A percentile compares a stretch with the other conserved stretches of the same genome.
Evolutionary conservation across 2,113 vertebrate species (phyloP).

Genomic region (Butorides virescens): DNA sequence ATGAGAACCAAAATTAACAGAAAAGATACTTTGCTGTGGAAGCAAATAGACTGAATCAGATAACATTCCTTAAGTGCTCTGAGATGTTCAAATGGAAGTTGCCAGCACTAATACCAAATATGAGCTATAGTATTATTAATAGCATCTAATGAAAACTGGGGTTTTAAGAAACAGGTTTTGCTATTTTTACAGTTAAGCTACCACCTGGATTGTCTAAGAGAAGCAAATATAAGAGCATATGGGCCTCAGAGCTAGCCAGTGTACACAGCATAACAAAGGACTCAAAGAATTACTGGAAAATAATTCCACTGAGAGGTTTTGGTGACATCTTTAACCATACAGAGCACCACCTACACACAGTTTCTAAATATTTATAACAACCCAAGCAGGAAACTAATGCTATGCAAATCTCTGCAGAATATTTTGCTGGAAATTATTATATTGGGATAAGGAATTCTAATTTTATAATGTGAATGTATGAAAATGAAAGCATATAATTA

Average conservation of each 20-base stretch:
- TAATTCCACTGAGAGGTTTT: neutral
- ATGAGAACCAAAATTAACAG: neutral
- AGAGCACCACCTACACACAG: neutral
- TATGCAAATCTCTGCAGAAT: conserved; percentile 43
- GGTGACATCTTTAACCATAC: conserved; percentile 7
- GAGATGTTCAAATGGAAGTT: neutral
- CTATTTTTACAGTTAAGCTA: conserved; percentile 24
- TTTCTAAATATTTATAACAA: conserved; percentile 57
- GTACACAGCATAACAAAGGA: neutral
- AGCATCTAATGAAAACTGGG: neutral
- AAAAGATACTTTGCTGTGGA: neutral
- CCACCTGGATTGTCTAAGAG: neutral
- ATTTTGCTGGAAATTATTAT: conserved; percentile 36
- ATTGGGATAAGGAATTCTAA: conserved; percentile 22
- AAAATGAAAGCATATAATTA: conserved; percentile 63
- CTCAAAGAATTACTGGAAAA: conserved; percentile 41
- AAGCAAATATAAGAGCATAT: conserved; percentile 31
- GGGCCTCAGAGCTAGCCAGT: neutral
- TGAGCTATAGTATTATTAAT: neutral
- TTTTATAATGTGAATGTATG: conserved; percentile 24
- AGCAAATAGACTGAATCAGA: neutral
- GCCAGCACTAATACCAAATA: neutral
- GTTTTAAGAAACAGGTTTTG: neutral
- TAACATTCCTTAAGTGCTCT: neutral
- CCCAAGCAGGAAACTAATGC: conserved; percentile 25